phyloP scores from a whole-genome alignment of 2,888 invertebrate species.

The Pyrocoelia pectoralis region DNA sequence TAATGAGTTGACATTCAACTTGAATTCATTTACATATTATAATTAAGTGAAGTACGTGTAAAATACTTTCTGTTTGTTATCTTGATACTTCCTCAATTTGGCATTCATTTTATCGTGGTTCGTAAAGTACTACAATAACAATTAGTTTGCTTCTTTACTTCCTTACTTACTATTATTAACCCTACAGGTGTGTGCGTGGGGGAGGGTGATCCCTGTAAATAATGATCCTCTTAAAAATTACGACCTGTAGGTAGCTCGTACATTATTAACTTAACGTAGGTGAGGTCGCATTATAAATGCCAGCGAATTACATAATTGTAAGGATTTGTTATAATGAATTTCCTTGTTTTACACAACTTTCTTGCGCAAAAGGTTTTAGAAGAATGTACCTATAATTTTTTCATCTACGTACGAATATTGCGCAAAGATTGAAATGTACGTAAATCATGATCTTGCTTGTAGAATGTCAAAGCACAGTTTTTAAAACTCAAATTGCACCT shows the following conservation, averaged over 20 bases:
- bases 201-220: constrained; percentile 22
- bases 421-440: too few relatives aligned
- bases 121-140: background rate
- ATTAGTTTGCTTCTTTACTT: background rate
- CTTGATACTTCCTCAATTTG: background rate
- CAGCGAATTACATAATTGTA: constrained; percentile 33
- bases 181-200: constrained; percentile 33
- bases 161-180: constrained; percentile 23
- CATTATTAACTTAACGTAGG: constrained; percentile 26
- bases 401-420: too few relatives aligned
- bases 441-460: too few relatives aligned
- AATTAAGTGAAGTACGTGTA: background rate
- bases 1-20: constrained; percentile 14
- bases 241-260: constrained; percentile 26
- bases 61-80: constrained; percentile 1
- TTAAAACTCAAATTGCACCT: too few relatives aligned
- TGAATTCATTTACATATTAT: background rate
- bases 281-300: constrained; percentile 28
- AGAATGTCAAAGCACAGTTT: too few relatives aligned
- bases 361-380: constrained; percentile 5
- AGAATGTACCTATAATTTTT: too few relatives aligned
- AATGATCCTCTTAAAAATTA: constrained; percentile 24
- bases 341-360: constrained; percentile 14
- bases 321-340: constrained; percentile 18
- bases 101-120: background rate